Percentiles rank a stretch among this genome's conserved stretches.
Evolutionary conservation across 2,113 vertebrate genomes (phyloP).

Genomic region (Macrotis lagotis): DNA sequence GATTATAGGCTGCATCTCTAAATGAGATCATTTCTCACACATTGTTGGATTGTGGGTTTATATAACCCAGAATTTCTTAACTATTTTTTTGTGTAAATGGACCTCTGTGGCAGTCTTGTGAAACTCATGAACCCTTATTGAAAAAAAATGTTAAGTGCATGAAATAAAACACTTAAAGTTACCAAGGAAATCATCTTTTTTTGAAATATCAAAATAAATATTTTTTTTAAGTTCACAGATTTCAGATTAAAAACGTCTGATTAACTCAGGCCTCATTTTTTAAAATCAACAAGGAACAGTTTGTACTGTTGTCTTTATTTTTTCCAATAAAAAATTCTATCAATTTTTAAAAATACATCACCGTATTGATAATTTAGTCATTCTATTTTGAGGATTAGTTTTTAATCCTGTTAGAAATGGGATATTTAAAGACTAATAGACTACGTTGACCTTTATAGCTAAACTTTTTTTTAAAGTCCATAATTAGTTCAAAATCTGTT

Average conservation of each 20-base stretch:
- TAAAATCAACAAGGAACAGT: not conserved
- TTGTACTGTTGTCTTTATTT: not conserved
- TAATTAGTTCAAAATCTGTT: constrained; percentile 4
- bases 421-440: not conserved
- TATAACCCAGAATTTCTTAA: not conserved
- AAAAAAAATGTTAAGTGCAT: not conserved
- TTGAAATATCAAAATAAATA: not conserved
- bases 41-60: not conserved
- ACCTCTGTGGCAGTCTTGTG: not conserved
- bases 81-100: not conserved
- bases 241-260: not conserved
- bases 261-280: not conserved
- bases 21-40: too few relatives aligned
- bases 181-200: not conserved
- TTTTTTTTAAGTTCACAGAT: not conserved
- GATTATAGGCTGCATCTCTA: not conserved
- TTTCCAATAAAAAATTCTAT: not conserved
- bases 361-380: not conserved
- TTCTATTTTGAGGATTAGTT: not conserved
- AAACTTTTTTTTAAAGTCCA: not conserved
- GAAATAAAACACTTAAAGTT: not conserved
- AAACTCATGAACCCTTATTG: not conserved
- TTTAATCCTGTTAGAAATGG: constrained; percentile 13
- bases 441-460: not conserved
- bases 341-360: not conserved